Conservation (phyloP, 2,113 vertebrate genomes). For the Acrocephalus kingi region DNA sequence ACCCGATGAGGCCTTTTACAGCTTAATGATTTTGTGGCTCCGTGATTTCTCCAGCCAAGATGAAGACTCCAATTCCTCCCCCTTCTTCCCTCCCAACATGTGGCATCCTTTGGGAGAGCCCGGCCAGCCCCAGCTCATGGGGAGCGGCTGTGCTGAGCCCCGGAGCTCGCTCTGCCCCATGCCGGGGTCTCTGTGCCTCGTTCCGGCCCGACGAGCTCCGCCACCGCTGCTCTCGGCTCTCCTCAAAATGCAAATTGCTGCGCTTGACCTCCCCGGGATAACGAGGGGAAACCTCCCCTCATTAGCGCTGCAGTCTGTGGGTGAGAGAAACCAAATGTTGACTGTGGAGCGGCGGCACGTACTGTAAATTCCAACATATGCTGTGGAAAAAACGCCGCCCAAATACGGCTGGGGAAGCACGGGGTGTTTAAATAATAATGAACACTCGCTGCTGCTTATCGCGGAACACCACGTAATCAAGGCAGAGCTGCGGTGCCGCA, state of each 20-base stretch:
- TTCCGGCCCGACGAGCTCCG: neutral
- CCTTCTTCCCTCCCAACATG: fast-evolving
- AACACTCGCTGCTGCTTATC: conserved; percentile 57
- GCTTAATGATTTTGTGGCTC: neutral
- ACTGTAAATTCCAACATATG: conserved; percentile 75
- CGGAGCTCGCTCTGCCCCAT: fast-evolving
- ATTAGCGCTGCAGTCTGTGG: conserved; percentile 62
- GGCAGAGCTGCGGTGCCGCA: neutral
- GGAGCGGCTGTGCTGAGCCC: neutral
- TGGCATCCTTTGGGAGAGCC: neutral
- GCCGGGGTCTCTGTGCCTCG: neutral
- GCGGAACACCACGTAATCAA: conserved; percentile 1
- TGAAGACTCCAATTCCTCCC: neutral
- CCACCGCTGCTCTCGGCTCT: neutral
- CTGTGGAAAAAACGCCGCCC: conserved; percentile 60
- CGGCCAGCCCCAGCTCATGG: neutral
- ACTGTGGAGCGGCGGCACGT: conserved; percentile 64
- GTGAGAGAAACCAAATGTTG: conserved; percentile 73
- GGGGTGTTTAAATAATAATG: conserved; percentile 73
- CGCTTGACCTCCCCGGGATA: conserved; percentile 63
- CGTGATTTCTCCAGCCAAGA: fast-evolving
- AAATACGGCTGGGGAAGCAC: conserved; percentile 69
- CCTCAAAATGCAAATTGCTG: conserved; percentile 61
- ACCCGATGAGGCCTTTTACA: neutral
- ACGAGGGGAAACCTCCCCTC: conserved; percentile 66